phyloP scores from a whole-genome alignment of 2,888 invertebrate species.

The Trichogramma dendrolimi region DNA sequence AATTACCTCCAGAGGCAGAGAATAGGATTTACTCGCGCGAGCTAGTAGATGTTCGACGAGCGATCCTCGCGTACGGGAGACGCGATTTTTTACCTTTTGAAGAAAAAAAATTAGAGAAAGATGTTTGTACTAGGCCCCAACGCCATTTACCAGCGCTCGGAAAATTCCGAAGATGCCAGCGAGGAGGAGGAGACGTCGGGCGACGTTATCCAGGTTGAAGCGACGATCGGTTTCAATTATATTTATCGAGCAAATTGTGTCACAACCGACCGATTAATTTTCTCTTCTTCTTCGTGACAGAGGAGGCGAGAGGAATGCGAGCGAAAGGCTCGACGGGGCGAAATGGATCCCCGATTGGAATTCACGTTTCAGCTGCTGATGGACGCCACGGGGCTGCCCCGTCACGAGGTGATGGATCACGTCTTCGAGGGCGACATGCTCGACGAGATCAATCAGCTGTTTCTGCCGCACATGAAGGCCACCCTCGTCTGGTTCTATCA shows the following conservation, averaged over 20 bases:
- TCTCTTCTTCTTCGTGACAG: conserved; percentile 47
- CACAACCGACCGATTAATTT: background rate
- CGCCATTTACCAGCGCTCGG: conserved; percentile 37
- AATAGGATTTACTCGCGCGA: too few relatives aligned
- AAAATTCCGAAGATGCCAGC: conserved; percentile 42
- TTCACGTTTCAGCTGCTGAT: conserved; percentile 85
- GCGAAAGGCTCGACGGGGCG: conserved; percentile 81
- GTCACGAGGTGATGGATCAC: conserved; percentile 85
- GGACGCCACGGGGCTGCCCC: conserved; percentile 74
- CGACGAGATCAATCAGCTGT: conserved; percentile 83
- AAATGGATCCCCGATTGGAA: conserved; percentile 88
- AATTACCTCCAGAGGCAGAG: too few relatives aligned
- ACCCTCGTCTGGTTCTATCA: conserved; percentile 87
- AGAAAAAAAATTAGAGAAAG: background rate
- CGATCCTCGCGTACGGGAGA: too few relatives aligned
- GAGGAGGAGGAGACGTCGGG: conserved; percentile 45
- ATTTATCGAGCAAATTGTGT: background rate
- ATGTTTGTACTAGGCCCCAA: conserved; percentile 48
- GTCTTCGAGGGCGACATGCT: conserved; percentile 88
- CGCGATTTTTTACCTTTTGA: background rate
- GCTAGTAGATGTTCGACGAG: too few relatives aligned
- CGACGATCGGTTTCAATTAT: background rate
- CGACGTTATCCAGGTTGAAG: conserved; percentile 46
- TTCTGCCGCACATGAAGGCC: conserved; percentile 78
- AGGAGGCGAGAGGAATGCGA: conserved; percentile 86